Evolutionary conservation across 53 echinoderm and acorn worm species (phyloP).

Genomic region (Henricia sp.): DNA sequence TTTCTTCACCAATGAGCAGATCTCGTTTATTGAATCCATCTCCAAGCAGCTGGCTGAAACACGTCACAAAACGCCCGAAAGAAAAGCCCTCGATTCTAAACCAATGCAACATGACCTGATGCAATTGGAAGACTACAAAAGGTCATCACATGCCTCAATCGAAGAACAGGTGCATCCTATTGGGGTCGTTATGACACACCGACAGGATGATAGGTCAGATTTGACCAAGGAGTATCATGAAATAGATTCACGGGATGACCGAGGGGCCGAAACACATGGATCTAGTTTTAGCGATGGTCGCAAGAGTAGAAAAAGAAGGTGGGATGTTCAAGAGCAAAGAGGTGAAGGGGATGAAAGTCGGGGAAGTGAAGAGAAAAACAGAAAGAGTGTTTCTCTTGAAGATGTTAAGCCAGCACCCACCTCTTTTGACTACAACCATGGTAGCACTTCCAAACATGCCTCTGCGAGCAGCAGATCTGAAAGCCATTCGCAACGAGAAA

Average conservation of each 20-base stretch:
- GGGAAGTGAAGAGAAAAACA: background rate
- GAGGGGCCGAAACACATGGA: too few relatives aligned
- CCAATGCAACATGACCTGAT: background rate
- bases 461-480: background rate
- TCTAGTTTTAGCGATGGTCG: background rate
- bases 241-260: too few relatives aligned
- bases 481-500: background rate
- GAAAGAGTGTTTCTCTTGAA: background rate
- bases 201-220: background rate
- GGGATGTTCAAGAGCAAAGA: background rate
- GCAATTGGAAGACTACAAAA: background rate
- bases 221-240: background rate
- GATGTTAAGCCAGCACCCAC: background rate
- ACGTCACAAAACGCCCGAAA: background rate
- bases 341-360: background rate
- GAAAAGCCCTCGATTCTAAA: background rate
- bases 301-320: background rate
- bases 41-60: slow-evolving; percentile 23
- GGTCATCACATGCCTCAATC: slow-evolving; percentile 28
- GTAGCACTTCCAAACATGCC: background rate
- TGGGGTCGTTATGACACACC: slow-evolving; percentile 37
- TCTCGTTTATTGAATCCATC: slow-evolving; percentile 20
- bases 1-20: slow-evolving; percentile 36
- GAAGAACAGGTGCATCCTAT: slow-evolving; percentile 19
- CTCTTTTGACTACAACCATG: slow-evolving; percentile 46